Percentiles rank a stretch among this genome's conserved stretches.
Evolutionary conservation across 2,888 invertebrate species (phyloP).

Genomic region (Tenthredo mesomela): DNA sequence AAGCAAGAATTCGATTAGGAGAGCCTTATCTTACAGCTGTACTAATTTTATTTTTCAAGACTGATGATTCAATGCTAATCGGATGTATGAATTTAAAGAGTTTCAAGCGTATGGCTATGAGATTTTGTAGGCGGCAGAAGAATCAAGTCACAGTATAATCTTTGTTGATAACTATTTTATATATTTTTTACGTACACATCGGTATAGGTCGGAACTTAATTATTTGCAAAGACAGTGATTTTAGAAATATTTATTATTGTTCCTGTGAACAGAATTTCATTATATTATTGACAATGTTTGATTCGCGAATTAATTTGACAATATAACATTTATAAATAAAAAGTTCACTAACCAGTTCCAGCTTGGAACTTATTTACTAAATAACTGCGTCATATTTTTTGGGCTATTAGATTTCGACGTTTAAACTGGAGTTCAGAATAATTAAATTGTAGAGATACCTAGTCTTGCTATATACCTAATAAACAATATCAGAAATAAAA

Average conservation of each 20-base stretch:
- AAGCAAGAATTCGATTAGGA: constrained; percentile 2
- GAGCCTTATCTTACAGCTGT: background rate
- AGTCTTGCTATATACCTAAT: constrained; percentile 4
- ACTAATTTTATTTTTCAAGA: background rate
- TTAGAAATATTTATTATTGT: constrained; percentile 21
- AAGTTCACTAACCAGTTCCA: background rate
- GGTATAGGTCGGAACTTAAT: background rate
- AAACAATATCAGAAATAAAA: background rate
- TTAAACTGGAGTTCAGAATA: background rate
- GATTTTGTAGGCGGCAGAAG: background rate
- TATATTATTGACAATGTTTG: background rate
- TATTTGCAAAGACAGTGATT: background rate
- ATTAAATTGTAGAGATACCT: constrained; percentile 15
- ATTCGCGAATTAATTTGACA: constrained; percentile 21
- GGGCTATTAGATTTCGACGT: background rate
- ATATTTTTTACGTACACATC: background rate
- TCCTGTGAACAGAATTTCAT: background rate
- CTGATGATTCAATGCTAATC: background rate
- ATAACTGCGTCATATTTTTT: constrained; percentile 1
- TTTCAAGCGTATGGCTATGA: background rate
- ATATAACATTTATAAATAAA: constrained; percentile 22
- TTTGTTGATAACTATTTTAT: background rate
- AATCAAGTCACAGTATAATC: background rate
- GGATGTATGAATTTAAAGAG: background rate
- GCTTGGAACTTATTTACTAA: constrained; percentile 1